Evolutionary conservation across 2,797 vertebrate genomes (phyloP).

Genomic region (Uromys caudimaculatus): DNA sequence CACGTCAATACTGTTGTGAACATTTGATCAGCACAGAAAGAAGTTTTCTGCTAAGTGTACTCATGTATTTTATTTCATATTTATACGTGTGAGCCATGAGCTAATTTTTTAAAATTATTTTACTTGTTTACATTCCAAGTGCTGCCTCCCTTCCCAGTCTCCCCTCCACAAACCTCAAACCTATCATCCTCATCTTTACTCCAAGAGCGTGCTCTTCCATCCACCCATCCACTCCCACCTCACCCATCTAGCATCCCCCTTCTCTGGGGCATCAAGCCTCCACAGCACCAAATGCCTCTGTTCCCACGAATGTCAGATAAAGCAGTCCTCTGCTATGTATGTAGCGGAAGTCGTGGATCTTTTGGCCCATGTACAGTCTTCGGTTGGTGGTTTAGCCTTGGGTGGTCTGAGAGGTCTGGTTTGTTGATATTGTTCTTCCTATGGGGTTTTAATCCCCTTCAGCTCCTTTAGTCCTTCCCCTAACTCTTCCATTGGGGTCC

Average conservation of each 20-base stretch:
- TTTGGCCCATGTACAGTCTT: neutral
- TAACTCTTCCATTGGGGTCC: neutral
- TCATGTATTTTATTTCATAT: conserved; percentile 83
- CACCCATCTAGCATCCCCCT: neutral
- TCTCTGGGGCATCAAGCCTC: neutral
- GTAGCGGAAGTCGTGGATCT: neutral
- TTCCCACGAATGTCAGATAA: neutral
- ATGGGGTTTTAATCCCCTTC: neutral
- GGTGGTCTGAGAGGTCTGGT: neutral
- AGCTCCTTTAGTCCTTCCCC: neutral
- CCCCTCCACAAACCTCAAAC: too few species aligned
- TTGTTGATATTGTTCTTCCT: neutral
- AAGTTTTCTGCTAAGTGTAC: conserved; percentile 82
- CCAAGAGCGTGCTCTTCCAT: too few species aligned
- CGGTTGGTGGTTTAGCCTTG: neutral
- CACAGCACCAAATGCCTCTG: neutral
- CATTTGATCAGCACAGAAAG: conserved; percentile 86
- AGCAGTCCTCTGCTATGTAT: neutral
- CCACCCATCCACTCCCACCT: too few species aligned
- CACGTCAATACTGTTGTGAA: conserved; percentile 80
- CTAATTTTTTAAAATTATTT: conserved; percentile 69
- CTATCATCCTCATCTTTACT: too few species aligned
- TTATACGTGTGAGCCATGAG: conserved; percentile 86
- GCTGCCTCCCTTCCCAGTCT: too few species aligned
- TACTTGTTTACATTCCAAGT: too few species aligned